Evolutionary conservation across 2,113 vertebrate species (phyloP).

Genomic region (Anguilla rostrata): DNA sequence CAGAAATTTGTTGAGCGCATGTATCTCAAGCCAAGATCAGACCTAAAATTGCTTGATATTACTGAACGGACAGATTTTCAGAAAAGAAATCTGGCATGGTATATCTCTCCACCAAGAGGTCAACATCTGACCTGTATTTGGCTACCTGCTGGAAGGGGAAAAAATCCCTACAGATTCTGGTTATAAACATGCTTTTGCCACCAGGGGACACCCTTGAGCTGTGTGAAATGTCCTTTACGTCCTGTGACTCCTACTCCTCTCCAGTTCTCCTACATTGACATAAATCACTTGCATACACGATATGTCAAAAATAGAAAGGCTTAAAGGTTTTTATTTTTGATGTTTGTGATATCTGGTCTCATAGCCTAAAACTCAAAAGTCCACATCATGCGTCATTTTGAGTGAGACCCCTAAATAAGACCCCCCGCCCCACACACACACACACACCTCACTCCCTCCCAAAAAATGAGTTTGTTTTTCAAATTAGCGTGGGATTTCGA

Average conservation of each 20-base stretch:
- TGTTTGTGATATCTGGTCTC: slow-evolving; percentile 63
- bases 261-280: slow-evolving; percentile 22
- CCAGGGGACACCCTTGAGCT: slow-evolving; percentile 33
- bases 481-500: slow-evolving; percentile 71
- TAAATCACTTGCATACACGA: slow-evolving; percentile 43
- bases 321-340: slow-evolving; percentile 60
- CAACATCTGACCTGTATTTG: neutral
- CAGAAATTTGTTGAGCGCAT: too few relatives aligned
- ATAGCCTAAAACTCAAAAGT: slow-evolving; percentile 56
- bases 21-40: too few relatives aligned
- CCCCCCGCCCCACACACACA: neutral
- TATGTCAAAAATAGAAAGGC: slow-evolving; percentile 69
- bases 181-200: neutral
- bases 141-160: neutral
- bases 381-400: slow-evolving; percentile 43
- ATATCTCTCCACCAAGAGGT: neutral
- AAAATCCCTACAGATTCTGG: neutral
- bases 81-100: neutral
- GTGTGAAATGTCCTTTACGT: slow-evolving; percentile 26
- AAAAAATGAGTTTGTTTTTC: slow-evolving; percentile 58
- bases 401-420: neutral
- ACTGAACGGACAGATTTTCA: neutral
- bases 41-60: neutral
- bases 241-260: neutral
- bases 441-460: neutral